Evolutionary conservation across 2,113 vertebrate genomes (phyloP).

Genomic region (Upupa epops): DNA sequence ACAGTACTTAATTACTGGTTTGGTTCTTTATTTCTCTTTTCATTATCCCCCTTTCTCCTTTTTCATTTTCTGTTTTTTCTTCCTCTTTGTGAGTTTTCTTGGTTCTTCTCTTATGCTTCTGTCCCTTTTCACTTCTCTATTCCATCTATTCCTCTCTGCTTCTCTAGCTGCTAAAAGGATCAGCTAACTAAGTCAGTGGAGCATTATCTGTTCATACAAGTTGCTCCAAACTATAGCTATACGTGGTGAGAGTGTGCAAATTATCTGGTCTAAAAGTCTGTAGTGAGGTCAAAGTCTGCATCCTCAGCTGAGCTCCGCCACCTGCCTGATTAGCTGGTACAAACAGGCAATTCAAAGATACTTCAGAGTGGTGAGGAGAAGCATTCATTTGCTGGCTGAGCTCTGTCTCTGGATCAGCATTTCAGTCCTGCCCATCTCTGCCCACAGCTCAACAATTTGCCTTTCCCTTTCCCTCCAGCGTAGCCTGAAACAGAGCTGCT

Average conservation of each 20-base stretch:
- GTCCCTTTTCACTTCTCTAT: slow-evolving; percentile 29
- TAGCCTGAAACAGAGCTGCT: not conserved
- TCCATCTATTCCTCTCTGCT: not conserved
- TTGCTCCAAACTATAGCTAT: not conserved
- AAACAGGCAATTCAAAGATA: not conserved
- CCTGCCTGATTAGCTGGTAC: not conserved
- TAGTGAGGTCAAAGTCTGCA: not conserved
- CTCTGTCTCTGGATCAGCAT: not conserved
- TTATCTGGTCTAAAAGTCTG: not conserved
- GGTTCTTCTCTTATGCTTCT: not conserved
- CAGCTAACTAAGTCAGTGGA: not conserved
- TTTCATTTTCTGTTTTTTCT: not conserved
- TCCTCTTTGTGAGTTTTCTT: slow-evolving; percentile 28
- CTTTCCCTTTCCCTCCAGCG: not conserved
- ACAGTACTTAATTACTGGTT: not conserved
- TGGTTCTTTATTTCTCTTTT: not conserved
- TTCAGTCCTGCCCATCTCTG: rapidly evolving
- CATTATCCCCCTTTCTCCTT: not conserved
- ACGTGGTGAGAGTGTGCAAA: not conserved
- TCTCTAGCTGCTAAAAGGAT: not conserved
- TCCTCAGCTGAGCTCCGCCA: not conserved
- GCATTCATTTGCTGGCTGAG: rapidly evolving
- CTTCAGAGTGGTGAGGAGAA: not conserved
- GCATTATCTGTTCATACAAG: not conserved
- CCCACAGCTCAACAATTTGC: rapidly evolving